Conservation (phyloP, 2,113 vertebrate species). For the Cinclus cinclus region DNA sequence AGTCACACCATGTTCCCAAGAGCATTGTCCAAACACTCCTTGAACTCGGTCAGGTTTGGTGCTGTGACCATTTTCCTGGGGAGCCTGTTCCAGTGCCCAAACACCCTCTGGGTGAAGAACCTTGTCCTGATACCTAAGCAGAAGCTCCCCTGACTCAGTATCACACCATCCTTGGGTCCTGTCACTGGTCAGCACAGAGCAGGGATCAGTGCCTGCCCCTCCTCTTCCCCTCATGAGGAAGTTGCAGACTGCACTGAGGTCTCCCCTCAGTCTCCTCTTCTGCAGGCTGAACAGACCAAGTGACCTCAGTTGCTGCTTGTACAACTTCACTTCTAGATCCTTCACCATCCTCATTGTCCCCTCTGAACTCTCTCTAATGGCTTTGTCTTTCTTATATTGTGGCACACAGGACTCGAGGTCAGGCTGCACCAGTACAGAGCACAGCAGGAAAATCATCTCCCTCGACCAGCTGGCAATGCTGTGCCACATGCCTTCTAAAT, state of each 20-base stretch:
- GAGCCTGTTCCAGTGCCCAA: not conserved
- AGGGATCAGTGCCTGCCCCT: not conserved
- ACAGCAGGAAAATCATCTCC: not conserved
- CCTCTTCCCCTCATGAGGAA: accelerated
- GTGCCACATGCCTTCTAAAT: not conserved
- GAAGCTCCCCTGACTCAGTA: not conserved
- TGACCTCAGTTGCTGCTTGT: not conserved
- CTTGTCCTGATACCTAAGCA: not conserved
- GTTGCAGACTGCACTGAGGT: accelerated
- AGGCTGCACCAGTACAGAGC: not conserved
- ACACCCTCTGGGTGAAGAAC: not conserved
- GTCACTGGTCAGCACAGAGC: not conserved
- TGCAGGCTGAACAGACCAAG: not conserved
- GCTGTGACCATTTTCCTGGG: not conserved
- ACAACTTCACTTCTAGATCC: not conserved
- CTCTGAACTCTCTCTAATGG: not conserved
- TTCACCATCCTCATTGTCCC: not conserved
- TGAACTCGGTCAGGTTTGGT: not conserved
- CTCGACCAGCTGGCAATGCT: not conserved
- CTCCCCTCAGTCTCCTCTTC: not conserved
- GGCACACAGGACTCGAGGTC: not conserved
- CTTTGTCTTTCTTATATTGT: not conserved
- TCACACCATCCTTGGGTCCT: accelerated
- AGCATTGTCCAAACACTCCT: not conserved
- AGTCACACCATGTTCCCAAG: not conserved